Evolutionary conservation across 1,140 invertebrate species (phyloP).

Genomic region (Trichonephila clavipes): DNA sequence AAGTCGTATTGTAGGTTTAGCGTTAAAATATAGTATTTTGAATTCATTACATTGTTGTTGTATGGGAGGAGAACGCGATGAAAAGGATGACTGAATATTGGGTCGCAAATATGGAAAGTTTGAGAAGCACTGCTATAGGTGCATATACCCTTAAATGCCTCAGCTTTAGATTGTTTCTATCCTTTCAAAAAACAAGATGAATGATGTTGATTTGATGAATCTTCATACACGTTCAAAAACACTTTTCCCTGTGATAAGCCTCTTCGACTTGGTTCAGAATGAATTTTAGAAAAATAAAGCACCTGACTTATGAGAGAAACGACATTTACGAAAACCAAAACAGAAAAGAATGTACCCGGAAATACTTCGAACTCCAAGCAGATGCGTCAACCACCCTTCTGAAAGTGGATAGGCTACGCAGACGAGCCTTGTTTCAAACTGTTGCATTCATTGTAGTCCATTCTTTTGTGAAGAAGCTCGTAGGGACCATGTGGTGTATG

Average conservation of each 20-base stretch:
- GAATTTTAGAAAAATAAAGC: not conserved
- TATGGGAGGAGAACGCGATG: too few species aligned
- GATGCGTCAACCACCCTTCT: not conserved
- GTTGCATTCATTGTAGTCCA: not conserved
- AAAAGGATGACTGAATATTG: too few species aligned
- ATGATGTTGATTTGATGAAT: too few species aligned
- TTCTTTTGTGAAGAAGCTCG: not conserved
- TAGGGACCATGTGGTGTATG: slow-evolving; percentile 8
- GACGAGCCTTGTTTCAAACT: not conserved
- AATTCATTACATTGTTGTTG: too few species aligned
- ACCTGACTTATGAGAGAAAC: not conserved
- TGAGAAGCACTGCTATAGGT: too few species aligned
- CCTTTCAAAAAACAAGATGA: too few species aligned
- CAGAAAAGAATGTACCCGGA: not conserved
- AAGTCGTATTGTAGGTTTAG: too few species aligned
- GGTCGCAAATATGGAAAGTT: too few species aligned
- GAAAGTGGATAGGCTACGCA: not conserved
- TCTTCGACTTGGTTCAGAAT: not conserved
- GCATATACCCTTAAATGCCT: too few species aligned
- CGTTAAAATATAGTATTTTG: too few species aligned
- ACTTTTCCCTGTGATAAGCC: not conserved
- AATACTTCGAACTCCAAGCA: not conserved
- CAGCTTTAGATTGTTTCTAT: too few species aligned
- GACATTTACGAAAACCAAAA: not conserved
- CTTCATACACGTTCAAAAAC: not conserved